Percentiles rank a stretch among this genome's conserved stretches.
phyloP scores from a whole-genome alignment of 2,797 vertebrate species.

The Hyperoplus immaculatus region DNA sequence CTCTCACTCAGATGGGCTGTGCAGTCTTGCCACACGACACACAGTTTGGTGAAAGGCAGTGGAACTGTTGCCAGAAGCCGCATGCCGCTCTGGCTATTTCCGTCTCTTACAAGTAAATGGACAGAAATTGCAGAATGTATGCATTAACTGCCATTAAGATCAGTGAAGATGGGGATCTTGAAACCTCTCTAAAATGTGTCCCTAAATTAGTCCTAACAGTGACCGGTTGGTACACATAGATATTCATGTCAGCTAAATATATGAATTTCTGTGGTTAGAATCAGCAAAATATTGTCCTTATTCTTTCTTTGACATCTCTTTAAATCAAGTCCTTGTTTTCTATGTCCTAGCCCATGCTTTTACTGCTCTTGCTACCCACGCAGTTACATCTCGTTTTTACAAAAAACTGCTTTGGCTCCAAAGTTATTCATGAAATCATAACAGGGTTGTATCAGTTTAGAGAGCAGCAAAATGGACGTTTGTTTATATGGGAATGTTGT shows the following conservation, averaged over 20 bases:
- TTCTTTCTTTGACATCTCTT: not conserved
- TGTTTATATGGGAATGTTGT: conserved; percentile 10
- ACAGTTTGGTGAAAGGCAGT: conserved; percentile 76
- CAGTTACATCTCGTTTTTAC: not conserved
- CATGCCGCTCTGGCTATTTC: conserved; percentile 69
- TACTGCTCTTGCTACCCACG: not conserved
- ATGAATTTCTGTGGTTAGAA: not conserved
- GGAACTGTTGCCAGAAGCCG: conserved; percentile 76
- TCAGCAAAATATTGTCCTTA: not conserved
- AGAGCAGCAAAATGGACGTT: conserved; percentile 11
- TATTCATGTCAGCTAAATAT: conserved; percentile 3
- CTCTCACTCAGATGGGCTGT: conserved; percentile 69
- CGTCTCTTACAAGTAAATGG: conserved; percentile 59
- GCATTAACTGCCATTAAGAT: conserved; percentile 48
- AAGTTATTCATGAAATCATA: conserved; percentile 8
- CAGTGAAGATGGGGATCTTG: conserved; percentile 19
- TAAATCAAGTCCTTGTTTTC: not conserved
- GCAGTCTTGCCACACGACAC: conserved; percentile 62
- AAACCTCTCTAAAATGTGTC: conserved; percentile 14
- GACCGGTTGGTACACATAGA: not conserved
- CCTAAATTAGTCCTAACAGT: conserved; percentile 2
- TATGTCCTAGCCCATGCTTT: not conserved
- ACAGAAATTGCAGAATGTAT: conserved; percentile 58
- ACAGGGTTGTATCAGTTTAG: not conserved
- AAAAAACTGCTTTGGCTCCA: not conserved